phyloP scores from a whole-genome alignment of 2,888 invertebrate genomes.

The Patella depressa region DNA sequence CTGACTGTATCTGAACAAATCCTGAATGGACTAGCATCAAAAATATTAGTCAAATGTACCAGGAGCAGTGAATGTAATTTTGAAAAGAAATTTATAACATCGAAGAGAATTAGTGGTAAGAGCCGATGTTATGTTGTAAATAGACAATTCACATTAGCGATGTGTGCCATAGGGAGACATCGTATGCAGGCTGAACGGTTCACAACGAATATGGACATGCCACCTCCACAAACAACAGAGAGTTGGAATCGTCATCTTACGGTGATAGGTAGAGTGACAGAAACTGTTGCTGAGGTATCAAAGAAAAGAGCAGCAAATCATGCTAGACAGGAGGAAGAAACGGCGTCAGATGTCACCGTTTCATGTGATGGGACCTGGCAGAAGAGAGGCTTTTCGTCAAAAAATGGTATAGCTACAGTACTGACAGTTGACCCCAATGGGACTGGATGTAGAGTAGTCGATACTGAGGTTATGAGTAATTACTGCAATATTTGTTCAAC shows the following conservation, averaged over 20 bases:
- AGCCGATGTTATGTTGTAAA: too few relatives aligned
- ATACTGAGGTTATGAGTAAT: not conserved
- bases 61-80: too few relatives aligned
- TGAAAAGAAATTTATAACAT: too few relatives aligned
- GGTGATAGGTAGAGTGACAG: not conserved
- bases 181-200: not conserved
- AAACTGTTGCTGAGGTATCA: not conserved
- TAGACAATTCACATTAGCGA: too few relatives aligned
- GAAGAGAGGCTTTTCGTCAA: not conserved
- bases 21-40: not conserved
- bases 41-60: too few relatives aligned
- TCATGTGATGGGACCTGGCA: not conserved
- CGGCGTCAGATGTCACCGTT: not conserved
- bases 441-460: not conserved
- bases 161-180: too few relatives aligned
- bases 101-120: too few relatives aligned
- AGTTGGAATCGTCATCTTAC: too few relatives aligned
- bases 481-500: not conserved
- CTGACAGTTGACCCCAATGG: too few relatives aligned
- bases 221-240: too few relatives aligned
- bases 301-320: not conserved
- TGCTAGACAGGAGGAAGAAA: not conserved
- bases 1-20: not conserved
- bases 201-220: not conserved
- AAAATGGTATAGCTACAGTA: not conserved